phyloP scores from a whole-genome alignment of 2,888 invertebrate species.

The Cynaeus angustus region DNA sequence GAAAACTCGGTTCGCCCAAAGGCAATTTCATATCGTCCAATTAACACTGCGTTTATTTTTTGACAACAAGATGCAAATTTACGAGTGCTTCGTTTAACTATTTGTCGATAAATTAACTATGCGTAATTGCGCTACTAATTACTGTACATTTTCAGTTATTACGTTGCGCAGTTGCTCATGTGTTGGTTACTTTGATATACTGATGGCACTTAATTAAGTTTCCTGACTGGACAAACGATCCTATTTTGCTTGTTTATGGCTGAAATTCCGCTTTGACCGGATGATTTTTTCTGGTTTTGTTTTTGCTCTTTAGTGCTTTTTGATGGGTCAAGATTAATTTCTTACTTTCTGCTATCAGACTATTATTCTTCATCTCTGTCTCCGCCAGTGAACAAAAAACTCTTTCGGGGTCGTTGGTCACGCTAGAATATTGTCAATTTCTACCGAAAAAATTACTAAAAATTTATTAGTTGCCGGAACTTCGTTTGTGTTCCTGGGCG shows the following conservation, averaged over 20 bases:
- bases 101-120: constrained; percentile 14
- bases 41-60: background rate
- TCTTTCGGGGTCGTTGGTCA: background rate
- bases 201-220: constrained; percentile 43
- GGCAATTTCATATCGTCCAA: constrained; percentile 1
- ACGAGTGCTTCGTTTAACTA: background rate
- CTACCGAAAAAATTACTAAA: background rate
- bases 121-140: constrained; percentile 42
- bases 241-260: constrained; percentile 28
- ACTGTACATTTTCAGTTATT: constrained; percentile 27
- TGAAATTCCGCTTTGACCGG: constrained; percentile 11
- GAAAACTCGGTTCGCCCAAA: background rate
- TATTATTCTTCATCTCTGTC: constrained; percentile 15
- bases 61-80: background rate
- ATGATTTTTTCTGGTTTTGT: constrained; percentile 12
- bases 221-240: constrained; percentile 9
- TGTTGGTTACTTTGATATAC: constrained; percentile 32
- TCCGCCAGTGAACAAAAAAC: constrained; percentile 8
- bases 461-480: background rate
- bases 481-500: too few species aligned
- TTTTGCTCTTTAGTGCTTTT: constrained; percentile 17
- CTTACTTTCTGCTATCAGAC: background rate
- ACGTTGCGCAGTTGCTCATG: constrained; percentile 5
- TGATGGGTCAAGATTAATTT: constrained; percentile 27
- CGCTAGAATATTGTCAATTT: background rate